phyloP scores from a whole-genome alignment of 1,140 invertebrate genomes.

The Drosophila carrolli region DNA sequence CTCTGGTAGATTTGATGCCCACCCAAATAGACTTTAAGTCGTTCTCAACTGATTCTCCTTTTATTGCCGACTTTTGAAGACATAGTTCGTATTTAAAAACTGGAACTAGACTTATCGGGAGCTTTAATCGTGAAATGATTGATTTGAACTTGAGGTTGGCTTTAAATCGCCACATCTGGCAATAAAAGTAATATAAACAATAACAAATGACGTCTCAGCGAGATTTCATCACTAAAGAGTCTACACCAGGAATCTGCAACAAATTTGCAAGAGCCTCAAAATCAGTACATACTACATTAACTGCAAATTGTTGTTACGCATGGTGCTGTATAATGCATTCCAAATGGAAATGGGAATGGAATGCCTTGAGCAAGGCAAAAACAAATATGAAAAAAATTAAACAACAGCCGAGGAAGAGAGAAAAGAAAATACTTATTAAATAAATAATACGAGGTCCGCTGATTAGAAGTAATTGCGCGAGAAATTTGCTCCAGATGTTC shows the following conservation, averaged over 20 bases:
- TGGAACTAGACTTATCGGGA: constrained; percentile 19
- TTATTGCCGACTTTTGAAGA: neutral
- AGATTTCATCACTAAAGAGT: constrained; percentile 18
- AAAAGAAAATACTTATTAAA: neutral
- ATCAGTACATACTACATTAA: neutral
- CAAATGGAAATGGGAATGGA: constrained; percentile 19
- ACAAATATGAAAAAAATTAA: neutral
- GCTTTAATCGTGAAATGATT: constrained; percentile 21
- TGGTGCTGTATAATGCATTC: constrained; percentile 12
- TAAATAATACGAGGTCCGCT: constrained; percentile 5
- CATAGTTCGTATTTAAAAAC: constrained; percentile 7
- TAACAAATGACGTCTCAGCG: constrained; percentile 28
- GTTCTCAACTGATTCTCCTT: neutral
- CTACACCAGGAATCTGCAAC: constrained; percentile 2
- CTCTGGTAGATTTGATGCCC: neutral
- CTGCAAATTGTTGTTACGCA: constrained; percentile 19
- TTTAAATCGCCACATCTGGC: constrained; percentile 12
- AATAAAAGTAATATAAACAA: constrained; percentile 11
- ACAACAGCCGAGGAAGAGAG: neutral
- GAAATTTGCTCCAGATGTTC: constrained; percentile 18
- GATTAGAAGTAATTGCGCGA: constrained; percentile 31
- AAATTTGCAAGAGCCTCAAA: constrained; percentile 5
- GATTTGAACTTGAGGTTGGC: constrained; percentile 22
- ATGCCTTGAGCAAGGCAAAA: constrained; percentile 5
- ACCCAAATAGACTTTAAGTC: neutral